phyloP scores from a whole-genome alignment of 2,113 vertebrate species.

The Thamnophis sirtalis region DNA sequence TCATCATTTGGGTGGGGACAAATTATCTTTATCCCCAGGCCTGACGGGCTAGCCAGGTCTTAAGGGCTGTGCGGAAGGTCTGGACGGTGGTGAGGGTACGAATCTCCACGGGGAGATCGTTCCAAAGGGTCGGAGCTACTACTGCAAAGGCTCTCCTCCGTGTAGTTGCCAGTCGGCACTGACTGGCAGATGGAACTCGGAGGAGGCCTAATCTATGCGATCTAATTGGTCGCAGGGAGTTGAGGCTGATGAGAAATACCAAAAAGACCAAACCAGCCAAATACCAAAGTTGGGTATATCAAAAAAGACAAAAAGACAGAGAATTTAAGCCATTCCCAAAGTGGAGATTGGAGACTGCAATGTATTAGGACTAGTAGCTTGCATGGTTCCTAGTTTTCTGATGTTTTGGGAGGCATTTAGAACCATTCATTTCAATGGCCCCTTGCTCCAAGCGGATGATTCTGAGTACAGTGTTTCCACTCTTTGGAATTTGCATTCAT shows the following conservation, averaged over 20 bases:
- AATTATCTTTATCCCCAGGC: too few species aligned
- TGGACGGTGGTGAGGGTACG: too few species aligned
- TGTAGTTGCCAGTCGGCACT: too few species aligned
- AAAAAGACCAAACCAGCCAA: not conserved
- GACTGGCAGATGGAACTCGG: too few species aligned
- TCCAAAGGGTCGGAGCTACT: too few species aligned
- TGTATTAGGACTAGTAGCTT: not conserved
- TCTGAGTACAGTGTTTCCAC: not conserved
- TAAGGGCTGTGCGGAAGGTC: too few species aligned
- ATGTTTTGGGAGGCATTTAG: not conserved
- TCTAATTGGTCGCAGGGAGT: too few species aligned
- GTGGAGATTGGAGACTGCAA: not conserved
- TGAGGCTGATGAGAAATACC: not conserved
- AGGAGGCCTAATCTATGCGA: too few species aligned
- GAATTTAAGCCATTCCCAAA: not conserved
- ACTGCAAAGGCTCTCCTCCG: too few species aligned
- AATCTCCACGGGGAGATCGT: too few species aligned
- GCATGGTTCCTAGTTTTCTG: not conserved
- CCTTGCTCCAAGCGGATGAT: not conserved
- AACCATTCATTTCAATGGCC: not conserved
- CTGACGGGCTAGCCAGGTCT: too few species aligned
- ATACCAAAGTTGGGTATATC: not conserved
- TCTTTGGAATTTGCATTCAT: not conserved
- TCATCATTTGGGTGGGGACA: too few species aligned
- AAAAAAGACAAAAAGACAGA: not conserved